Conservation (phyloP, 2,888 invertebrate genomes). For the Daptonema setosum region DNA sequence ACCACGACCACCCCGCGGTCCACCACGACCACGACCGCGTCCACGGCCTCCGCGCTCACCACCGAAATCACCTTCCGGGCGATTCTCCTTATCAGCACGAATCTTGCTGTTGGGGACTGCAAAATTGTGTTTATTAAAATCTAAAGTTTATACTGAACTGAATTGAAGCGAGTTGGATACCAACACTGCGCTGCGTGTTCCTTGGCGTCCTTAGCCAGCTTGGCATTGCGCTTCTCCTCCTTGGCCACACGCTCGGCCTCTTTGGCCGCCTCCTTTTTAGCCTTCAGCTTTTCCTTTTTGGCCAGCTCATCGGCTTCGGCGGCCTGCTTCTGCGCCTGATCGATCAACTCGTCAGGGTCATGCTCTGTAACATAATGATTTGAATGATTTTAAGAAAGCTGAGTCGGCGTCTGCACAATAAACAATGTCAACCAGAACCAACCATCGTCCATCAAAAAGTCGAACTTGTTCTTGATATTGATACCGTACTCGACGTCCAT, state of each 20-base stretch:
- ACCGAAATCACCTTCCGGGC: not conserved
- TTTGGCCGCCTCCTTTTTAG: not conserved
- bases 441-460: not conserved
- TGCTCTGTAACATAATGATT: not conserved
- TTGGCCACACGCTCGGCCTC: not conserved
- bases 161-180: too few relatives aligned
- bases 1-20: not conserved
- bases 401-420: too few relatives aligned
- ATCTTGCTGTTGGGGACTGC: too few relatives aligned
- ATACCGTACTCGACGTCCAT: not conserved
- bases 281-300: not conserved
- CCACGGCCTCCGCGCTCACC: not conserved
- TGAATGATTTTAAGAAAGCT: too few relatives aligned
- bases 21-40: not conserved
- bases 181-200: too few relatives aligned
- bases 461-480: not conserved
- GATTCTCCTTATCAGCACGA: not conserved
- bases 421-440: not conserved
- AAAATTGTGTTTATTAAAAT: too few relatives aligned
- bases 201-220: too few relatives aligned
- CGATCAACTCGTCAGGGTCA: not conserved
- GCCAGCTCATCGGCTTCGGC: not conserved
- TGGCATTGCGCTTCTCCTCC: not conserved
- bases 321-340: not conserved
- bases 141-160: too few relatives aligned